Evolutionary conservation across 2,797 vertebrate species (phyloP), one percentile per base, ranked within the genome.

Genomic region (Sebastes minor): DNA sequence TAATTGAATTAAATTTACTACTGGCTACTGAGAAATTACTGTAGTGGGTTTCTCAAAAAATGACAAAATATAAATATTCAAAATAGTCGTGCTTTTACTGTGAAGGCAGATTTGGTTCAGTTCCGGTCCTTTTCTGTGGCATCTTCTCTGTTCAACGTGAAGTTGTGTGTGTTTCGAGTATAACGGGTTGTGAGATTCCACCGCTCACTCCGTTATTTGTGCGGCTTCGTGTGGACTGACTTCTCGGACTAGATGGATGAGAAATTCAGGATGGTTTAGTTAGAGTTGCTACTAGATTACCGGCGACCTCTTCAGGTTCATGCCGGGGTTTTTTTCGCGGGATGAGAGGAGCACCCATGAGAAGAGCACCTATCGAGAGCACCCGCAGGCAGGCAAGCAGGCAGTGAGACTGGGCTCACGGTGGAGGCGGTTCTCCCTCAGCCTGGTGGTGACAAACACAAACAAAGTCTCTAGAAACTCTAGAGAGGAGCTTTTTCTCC

Each of bases 261-360:
- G n/a, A 59, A 82, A 23, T 73, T 73, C 60, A 6, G 65, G 9
- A 35, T 55, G n/a, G 74, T 72, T 76, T 38, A 18, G 8, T 4
- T 2, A 57, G 14, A 32, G 38, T 5, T 35, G 10, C 33, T 35
- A 27, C 12, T 42, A 32, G 61, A 42, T 38, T 13, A 35, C 32
- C 76, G 38, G 57, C 42, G 18, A 5, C 8, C 13, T 9, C 35
- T 4, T 13, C 4, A 35, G 68, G 61, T 68, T 68, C 32, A 62
- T 60, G 10, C 49, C 52, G 67, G 63, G 28, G 1, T 9, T 57
- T 49, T 30, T 8, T 63, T 72, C 38, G 49, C 72, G 70, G 79
- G 86, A 89, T 91, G 90, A 88, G 76, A 35, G 10, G 10, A 12
- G 33, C 33, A 33, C 33, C 33, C 33, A 33, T 33, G 33, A 33